Evolutionary conservation across 1,140 invertebrate species (phyloP).

Genomic region (Drosophila subpulchrella): DNA sequence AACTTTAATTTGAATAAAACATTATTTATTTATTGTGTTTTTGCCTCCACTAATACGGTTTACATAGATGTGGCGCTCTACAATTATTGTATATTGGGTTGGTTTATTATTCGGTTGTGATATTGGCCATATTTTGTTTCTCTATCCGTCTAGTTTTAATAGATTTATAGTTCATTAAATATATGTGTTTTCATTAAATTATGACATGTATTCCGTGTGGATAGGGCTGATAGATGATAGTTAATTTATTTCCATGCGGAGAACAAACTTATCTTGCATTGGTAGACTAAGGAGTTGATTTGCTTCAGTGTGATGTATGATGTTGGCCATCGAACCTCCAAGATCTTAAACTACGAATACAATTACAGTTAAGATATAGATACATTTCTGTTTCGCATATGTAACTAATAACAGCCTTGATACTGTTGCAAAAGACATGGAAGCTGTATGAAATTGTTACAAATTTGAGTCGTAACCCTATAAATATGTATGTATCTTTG

Average conservation of each 20-base stretch:
- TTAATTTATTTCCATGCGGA: conserved; percentile 23
- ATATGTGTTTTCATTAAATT: conserved; percentile 61
- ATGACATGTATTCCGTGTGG: conserved; percentile 59
- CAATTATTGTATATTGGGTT: conserved; percentile 58
- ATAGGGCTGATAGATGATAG: conserved; percentile 22
- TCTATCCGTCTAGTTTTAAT: conserved; percentile 49
- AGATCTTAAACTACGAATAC: conserved; percentile 40
- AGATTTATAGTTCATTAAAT: conserved; percentile 55
- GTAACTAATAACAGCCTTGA: conserved; percentile 80
- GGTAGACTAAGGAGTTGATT: conserved; percentile 35
- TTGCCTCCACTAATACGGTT: conserved; percentile 62
- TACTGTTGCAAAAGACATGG: conserved; percentile 81
- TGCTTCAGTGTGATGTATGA: conserved; percentile 36
- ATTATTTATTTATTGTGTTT: conserved; percentile 41
- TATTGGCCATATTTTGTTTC: conserved; percentile 72
- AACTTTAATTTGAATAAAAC: conserved; percentile 70
- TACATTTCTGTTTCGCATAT: conserved; percentile 62
- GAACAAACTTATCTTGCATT: conserved; percentile 37
- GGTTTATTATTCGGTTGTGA: conserved; percentile 57
- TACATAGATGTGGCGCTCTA: conserved; percentile 53
- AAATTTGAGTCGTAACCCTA: conserved; percentile 43
- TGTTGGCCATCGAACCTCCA: conserved; percentile 33
- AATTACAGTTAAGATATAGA: conserved; percentile 50
- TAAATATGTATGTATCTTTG: conserved; percentile 34
- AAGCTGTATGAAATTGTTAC: conserved; percentile 80